Evolutionary conservation across 2,113 vertebrate genomes (phyloP), one percentile per base, ranked within the genome.

Genomic region (Melanotaenia duboulayi): DNA sequence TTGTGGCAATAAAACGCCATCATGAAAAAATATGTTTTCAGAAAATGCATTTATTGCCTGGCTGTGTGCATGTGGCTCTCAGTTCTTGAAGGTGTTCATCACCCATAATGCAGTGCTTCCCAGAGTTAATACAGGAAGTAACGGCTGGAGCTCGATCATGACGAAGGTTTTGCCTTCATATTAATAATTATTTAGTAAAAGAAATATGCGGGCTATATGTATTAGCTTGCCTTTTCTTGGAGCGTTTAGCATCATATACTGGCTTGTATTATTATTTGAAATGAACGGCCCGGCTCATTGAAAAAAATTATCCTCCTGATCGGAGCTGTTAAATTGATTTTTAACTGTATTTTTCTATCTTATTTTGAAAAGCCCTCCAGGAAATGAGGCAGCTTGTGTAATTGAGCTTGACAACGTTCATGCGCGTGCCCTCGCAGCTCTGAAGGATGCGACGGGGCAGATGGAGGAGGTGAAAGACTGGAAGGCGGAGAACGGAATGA

Each of bases 391-490:
- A 12, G 1, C n/a, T 24, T 46, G 37, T 11, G 7, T 11, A 1
- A 1, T 3, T 8, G 20, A 40, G 0, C 67, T 74, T 81, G 59
- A 66, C 48, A 0, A 11, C 0, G 28, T 42, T 57, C 68, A 50
- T 65, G 67, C 65, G 73, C 51, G 37, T 13, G 44, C 74, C 59
- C 62, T 61, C 54, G 67, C 60, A 56, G 81, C 72, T 76, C 66
- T 40, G 65, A 64, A 71, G 90, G 92, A 93, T 93, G 91, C 89
- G 63, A 75, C 84, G 65, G 86, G 83, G 74, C 79, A 87, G 90
- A 92, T 90, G 66, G 74, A 77, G 91, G 82, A 83, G 87, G 83
- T 83, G 89, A 87, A 86, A 54, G 87, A 66, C 83, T 77, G 73
- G 78, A 82, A 76, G 80, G 78, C 51, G 65, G 85, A 78, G 82